These are phyloP conservation scores for Napeogenes sylphis DNA, from an alignment of 2,888 invertebrate genomes.

Conservation along the genomic window DNA sequence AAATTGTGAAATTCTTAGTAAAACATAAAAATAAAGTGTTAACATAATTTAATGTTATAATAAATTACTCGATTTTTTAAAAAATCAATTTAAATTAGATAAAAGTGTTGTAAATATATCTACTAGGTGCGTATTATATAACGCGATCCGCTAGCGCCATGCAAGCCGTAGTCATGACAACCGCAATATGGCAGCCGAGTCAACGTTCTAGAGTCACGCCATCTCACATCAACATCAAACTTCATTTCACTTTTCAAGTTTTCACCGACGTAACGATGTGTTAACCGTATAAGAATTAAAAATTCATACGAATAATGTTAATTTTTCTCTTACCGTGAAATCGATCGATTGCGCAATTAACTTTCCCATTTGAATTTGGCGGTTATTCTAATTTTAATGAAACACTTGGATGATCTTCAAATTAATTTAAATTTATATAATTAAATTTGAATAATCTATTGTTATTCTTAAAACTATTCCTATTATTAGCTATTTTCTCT, in stretches of 20 bases:
- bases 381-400: background rate
- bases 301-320: constrained; percentile 17
- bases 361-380: constrained; percentile 18
- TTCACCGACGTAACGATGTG: constrained; percentile 17
- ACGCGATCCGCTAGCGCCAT: constrained; percentile 3
- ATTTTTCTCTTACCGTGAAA: constrained; percentile 15
- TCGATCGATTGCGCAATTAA: constrained; percentile 22
- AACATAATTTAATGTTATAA: too few relatives aligned
- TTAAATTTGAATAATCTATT: background rate
- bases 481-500: too few relatives aligned
- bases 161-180: constrained; percentile 33
- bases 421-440: constrained; percentile 13
- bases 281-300: constrained; percentile 15
- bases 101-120: too few relatives aligned
- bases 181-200: constrained; percentile 36
- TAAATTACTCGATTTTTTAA: too few relatives aligned
- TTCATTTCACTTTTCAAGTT: constrained; percentile 40
- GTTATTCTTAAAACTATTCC: background rate
- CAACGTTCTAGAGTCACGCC: constrained; percentile 36
- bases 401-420: background rate
- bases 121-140: background rate
- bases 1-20: too few relatives aligned
- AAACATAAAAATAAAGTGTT: too few relatives aligned
- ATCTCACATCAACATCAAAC: constrained; percentile 28
- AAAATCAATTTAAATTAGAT: too few relatives aligned